Evolutionary conservation across 2,888 invertebrate genomes (phyloP).

Genomic region (Fragum fragum): DNA sequence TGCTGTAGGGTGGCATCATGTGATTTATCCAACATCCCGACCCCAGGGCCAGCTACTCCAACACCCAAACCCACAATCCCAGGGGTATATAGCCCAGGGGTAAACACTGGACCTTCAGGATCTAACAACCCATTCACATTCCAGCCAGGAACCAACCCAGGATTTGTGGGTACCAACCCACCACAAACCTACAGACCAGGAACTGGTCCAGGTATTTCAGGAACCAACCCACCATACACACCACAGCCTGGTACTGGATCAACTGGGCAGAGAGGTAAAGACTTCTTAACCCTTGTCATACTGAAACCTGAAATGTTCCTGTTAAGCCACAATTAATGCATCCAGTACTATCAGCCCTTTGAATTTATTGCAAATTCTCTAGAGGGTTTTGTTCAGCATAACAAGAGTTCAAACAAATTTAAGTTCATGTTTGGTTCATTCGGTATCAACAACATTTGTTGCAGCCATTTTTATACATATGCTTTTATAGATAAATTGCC

Average conservation of each 20-base stretch:
- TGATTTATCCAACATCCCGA: slow-evolving; percentile 53
- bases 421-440: neutral
- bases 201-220: slow-evolving; percentile 2
- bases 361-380: no score
- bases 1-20: slow-evolving; percentile 72
- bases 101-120: slow-evolving; percentile 41
- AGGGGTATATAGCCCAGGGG: slow-evolving; percentile 18
- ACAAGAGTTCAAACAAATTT: no score
- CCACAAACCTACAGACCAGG: slow-evolving; percentile 41
- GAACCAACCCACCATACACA: slow-evolving; percentile 30
- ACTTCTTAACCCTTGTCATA: no score
- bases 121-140: slow-evolving; percentile 35
- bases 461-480: no score
- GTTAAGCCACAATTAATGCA: no score
- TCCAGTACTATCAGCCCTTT: no score
- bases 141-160: slow-evolving; percentile 43
- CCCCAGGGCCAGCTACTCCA: slow-evolving; percentile 43
- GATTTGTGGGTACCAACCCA: slow-evolving; percentile 32
- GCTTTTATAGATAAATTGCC: no score
- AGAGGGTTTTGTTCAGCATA: no score
- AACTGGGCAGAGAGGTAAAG: slow-evolving; percentile 47
- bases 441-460: neutral
- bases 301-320: no score
- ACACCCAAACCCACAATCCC: slow-evolving; percentile 30
- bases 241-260: slow-evolving; percentile 33